Evolutionary conservation across 2,888 invertebrate genomes (phyloP), one percentile per base, ranked within the genome.

Genomic region (Pherbina coryleti): DNA sequence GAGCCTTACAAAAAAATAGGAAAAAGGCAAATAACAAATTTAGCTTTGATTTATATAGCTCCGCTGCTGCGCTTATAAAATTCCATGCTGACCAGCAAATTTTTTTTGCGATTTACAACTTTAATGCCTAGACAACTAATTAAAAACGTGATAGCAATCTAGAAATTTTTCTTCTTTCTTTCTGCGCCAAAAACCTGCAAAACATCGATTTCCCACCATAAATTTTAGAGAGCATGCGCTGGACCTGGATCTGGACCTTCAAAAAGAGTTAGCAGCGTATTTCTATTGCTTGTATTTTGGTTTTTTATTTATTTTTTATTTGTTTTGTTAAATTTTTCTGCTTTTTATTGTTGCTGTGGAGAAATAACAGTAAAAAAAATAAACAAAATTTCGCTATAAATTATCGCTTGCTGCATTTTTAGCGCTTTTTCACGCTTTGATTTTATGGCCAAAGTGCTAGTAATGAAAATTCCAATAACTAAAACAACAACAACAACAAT

Each of bases 391-490:
- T n/a, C 19, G 19, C 19, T 44, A 34, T 44, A 67, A 67, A 37
- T 8, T 67, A n/a, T 5, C 67, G 37, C 67, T 67, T 67, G 67
- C 44, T 44, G 67, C 67, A 67, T 67, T 67, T 64, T 64, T 64
- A 64, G 31, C 64, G 7, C 31, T 17, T 55, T 55, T 62, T 62
- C 62, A 62, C 62, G 62, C 62, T 62, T 62, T 62, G 14, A 62
- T 62, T 62, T 28, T 62, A 62, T 28, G 31, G 62, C 62, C 7
- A 62, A 62, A 7, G 55, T 17, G 25, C 62, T 55, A 62, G 25
- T 62, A 62, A 28, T 67, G n/a, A 34, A 22, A 44, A 37, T 22
- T 67, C 17, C 67, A 19, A 44, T 25, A 34, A 44, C 14, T n/a
- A 67, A 44, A 44, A 37, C 44, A 67, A 67, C 19, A 67, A 44